These are phyloP conservation scores for Anthoscopus minutus DNA, from an alignment of 2,113 vertebrate species.

Conservation along the genomic window DNA sequence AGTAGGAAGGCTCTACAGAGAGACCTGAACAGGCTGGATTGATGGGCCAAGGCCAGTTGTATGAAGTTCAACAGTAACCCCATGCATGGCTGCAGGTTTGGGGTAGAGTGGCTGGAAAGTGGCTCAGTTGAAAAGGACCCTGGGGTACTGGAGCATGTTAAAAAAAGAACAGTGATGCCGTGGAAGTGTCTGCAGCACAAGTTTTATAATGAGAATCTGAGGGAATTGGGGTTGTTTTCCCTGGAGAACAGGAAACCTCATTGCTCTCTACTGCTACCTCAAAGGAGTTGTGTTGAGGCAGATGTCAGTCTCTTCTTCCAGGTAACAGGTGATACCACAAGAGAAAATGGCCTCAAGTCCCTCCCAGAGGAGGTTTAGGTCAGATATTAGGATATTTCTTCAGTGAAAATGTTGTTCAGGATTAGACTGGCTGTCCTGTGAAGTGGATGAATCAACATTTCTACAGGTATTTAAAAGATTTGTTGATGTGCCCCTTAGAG, in stretches of 20 bases:
- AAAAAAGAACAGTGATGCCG: neutral
- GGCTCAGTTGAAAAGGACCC: neutral
- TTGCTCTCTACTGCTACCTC: neutral
- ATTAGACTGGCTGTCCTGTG: neutral
- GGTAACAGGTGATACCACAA: neutral
- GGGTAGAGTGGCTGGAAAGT: neutral
- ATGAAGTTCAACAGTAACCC: neutral
- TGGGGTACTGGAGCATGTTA: neutral
- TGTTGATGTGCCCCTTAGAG: neutral
- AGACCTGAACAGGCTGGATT: neutral
- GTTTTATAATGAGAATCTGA: neutral
- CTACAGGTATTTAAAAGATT: neutral
- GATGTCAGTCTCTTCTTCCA: neutral
- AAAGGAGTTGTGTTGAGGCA: neutral
- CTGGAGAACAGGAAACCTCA: too few species aligned
- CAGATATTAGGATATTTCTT: neutral
- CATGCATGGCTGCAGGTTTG: fast-evolving
- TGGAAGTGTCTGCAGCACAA: neutral
- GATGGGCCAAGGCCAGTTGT: fast-evolving
- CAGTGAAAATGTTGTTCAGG: neutral
- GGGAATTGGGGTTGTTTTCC: neutral
- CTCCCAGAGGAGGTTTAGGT: neutral
- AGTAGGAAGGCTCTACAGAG: neutral
- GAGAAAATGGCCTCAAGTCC: neutral
- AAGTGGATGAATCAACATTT: too few species aligned